Conservation (phyloP, 2,888 invertebrate genomes). For the Tortrix viridana region DNA sequence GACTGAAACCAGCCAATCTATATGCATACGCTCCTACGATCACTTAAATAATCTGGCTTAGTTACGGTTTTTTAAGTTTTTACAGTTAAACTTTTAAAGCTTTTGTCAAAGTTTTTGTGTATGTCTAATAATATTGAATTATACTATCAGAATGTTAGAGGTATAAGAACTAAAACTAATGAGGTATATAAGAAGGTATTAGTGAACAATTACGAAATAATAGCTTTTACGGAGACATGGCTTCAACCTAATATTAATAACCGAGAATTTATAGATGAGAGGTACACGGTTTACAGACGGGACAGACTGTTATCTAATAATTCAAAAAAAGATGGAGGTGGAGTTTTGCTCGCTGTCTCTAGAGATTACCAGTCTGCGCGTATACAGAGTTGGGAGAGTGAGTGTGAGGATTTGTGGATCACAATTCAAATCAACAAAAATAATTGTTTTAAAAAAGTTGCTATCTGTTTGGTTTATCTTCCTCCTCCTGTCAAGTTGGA, state of each 20-base stretch:
- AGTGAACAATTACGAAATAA: conserved; percentile 4
- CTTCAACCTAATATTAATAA: background rate
- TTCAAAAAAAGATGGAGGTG: conserved; percentile 4
- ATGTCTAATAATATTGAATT: background rate
- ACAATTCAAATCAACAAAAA: background rate
- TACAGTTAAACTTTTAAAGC: background rate
- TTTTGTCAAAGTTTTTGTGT: background rate
- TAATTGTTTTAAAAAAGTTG: background rate
- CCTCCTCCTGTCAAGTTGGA: conserved; percentile 7
- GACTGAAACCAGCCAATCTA: background rate
- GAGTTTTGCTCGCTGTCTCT: conserved; percentile 9
- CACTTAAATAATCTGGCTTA: too few species aligned
- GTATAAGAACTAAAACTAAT: conserved; percentile 7
- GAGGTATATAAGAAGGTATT: background rate
- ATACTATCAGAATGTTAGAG: conserved; percentile 22
- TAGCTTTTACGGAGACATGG: conserved; percentile 22
- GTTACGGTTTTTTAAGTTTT: too few species aligned
- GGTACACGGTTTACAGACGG: conserved; percentile 5
- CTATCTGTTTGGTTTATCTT: conserved; percentile 12
- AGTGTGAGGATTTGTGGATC: conserved; percentile 6
- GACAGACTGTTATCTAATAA: background rate
- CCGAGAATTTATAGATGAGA: conserved; percentile 12
- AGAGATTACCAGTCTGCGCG: background rate
- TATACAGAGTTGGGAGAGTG: background rate
- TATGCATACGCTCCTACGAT: background rate